Evolutionary conservation across 2,797 vertebrate genomes (phyloP), one percentile per base, ranked within the genome.

Genomic region (Benthosema pterotum): DNA sequence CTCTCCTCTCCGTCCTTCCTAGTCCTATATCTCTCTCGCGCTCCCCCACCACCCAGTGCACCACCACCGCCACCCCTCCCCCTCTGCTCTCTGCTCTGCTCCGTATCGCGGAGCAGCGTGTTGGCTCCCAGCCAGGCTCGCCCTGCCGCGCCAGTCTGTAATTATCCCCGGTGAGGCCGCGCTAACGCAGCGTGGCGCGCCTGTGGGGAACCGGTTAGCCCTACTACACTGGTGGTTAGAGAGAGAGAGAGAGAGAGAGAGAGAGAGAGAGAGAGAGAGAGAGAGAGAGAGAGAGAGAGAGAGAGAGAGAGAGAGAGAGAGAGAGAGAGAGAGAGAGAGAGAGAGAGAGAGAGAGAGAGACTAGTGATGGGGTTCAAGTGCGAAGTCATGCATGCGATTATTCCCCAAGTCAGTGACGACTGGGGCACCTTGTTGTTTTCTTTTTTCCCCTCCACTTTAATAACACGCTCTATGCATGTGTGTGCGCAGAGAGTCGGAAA

Each of bases 131-230:
- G 87, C 85, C 82, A 81, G 69, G 77, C 81, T 81, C 82, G 78
- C 79, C 86, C 83, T 82, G 85, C 84, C 81, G 87, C 75, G 82
- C 83, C 79, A 84, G 83, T 72, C 87, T 89, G 88, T 89, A 91
- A 91, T 91, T 89, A 91, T 89, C 88, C 83, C 86, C 83, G 83
- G 87, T 83, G 88, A 89, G 87, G 86, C 88, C 74, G 85, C 79
- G 84, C 87, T 87, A 89, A 88, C 86, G 74, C 87, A 82, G 86
- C 86, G 85, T 88, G 88, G 87, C 84, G 82, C 84, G 89, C 83
- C 88, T 83, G 84, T 83, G 83, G 83, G 88, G 86, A 87, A 87
- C 85, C 85, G 82, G 83, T 88, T 85, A 83, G 80, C 80, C 78
- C 82, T 64, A 79, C 81, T 80, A 77, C 81, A 83, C 72, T 66